Base-by-base conservation (phyloP, 2,888 invertebrate species). In the Balanococcus diminutus region DNA sequence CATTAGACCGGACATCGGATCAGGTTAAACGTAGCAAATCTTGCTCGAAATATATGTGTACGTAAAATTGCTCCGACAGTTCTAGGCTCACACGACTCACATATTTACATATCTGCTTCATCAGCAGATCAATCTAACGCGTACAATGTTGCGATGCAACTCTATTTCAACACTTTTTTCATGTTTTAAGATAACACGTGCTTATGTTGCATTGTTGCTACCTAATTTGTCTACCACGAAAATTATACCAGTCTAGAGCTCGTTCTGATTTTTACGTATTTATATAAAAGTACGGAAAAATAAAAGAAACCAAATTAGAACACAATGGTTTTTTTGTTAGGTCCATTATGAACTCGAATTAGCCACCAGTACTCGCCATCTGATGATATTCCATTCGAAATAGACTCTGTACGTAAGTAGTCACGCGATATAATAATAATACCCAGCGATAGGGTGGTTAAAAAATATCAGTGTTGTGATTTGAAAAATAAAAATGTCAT, bases 361-460 rank as follows among this genome's bases (percentile, higher is more conserved):
- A 28, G 31, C 11, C 28, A 67, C 67, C 67, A 67, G 28, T 9
- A 28, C 28, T 67, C 28, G 11, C 11, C 8, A 28, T 11, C n/a
- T 67, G 67, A 67, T 67, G 67, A 67, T 67, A 28, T 28, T 67
- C 5, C n/a, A 67, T 31, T 67, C 28, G 25, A 28, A 67, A 67
- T 67, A 67, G 28, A 67, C 28, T 28, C 28, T 28, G 28, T 2
- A 1, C 4, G 19, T 5, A 11, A 32, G 32, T 75, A 32, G 75
- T 75, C 75, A 75, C 75, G 75, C 75, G 75, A 75, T 75, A 75
- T 32, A n/a, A n/a, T 11, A 61, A 61, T 75, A 75, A 32, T 25
- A 75, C 32, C 3, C 6, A 6, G 19, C 19, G n/a, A 19, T 19
- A 51, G 6, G n/a, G 51, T 51, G 51, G 6, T 19, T 4, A 4